Base-by-base conservation (phyloP, 2,797 vertebrate genomes). In the Hyperoplus immaculatus region DNA sequence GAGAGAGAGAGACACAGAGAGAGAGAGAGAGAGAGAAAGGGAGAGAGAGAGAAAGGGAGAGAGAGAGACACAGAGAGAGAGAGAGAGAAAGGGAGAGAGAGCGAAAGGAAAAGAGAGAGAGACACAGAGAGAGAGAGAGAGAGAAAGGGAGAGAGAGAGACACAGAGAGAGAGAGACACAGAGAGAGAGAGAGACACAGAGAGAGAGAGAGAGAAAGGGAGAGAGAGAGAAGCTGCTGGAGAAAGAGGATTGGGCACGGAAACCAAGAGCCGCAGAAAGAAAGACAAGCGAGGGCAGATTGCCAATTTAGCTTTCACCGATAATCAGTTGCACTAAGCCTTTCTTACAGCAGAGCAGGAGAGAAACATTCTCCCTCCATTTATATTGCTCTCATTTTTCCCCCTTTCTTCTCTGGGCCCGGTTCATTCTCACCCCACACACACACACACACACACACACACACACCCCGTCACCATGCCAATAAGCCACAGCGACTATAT, bases 261-360 rank as follows among this genome's bases (percentile, higher is more conserved):
- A 75, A 66, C 12, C n/a, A 18, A 29, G 78, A 82, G 72, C 54
- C 38, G 9, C 56, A 65, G 80, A 83, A 29, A 29, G 29, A 29
- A 53, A 82, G 74, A 82, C 75, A 46, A 81, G 82, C 77, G 69
- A 76, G 75, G 90, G 84, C 85, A 89, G 83, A 88, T 85, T 86
- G 87, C 82, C 88, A 91, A 91, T 92, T 90, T 90, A 68, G 81
- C 80, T 86, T 85, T 89, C 82, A 83, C 69, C 63, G 39, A 83
- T 88, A 89, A 92, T 90, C 88, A 87, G 87, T 79, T 69, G 70
- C 73, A 63, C 81, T 45, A 70, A 89, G 83, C 64, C 68, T 63
- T 80, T 81, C 72, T 80, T 62, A 77, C 75, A 83, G 83, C 76
- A 39, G 61, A 84, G 84, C 69, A 10, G 82, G 14, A 81, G 85